A percentile compares a stretch with the other conserved stretches of the same genome.
These are phyloP conservation scores for Rhinoderma darwinii DNA, from an alignment of 2,113 vertebrate species.

Conservation along the genomic window DNA sequence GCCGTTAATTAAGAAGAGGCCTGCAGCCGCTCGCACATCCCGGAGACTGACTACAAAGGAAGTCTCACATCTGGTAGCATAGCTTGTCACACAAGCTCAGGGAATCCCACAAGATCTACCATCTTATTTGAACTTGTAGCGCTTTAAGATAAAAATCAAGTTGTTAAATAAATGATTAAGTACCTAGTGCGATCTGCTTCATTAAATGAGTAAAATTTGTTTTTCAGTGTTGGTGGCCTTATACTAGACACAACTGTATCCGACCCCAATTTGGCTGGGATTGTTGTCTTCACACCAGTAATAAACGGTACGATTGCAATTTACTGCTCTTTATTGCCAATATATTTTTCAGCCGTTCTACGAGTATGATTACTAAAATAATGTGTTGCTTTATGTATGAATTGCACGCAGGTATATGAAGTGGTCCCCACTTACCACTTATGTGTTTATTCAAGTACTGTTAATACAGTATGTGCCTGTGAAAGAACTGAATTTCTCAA, in stretches of 20 bases:
- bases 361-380: background rate
- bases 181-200: conserved; percentile 12
- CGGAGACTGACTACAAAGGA: conserved; percentile 46
- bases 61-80: conserved; percentile 14
- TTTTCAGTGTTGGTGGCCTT: conserved; percentile 93
- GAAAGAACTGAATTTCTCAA: conserved; percentile 7
- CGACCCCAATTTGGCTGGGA: conserved; percentile 92
- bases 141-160: conserved; percentile 21
- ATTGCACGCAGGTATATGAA: conserved; percentile 6
- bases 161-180: conserved; percentile 49
- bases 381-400: background rate
- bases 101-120: conserved; percentile 13
- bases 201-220: conserved; percentile 46
- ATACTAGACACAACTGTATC: conserved; percentile 98
- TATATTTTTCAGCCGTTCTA: background rate
- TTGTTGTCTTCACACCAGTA: conserved; percentile 96
- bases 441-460: conserved; percentile 20
- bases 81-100: conserved; percentile 34
- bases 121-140: conserved; percentile 42
- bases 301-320: conserved; percentile 88
- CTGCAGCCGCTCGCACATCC: conserved; percentile 31
- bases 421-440: conserved; percentile 23
- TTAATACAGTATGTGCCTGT: conserved; percentile 2
- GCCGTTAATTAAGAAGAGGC: conserved; percentile 44
- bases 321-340: conserved; percentile 11